Evolutionary conservation across 2,797 vertebrate genomes (phyloP), one percentile per base, ranked within the genome.

Genomic region (Delichon dasypus): DNA sequence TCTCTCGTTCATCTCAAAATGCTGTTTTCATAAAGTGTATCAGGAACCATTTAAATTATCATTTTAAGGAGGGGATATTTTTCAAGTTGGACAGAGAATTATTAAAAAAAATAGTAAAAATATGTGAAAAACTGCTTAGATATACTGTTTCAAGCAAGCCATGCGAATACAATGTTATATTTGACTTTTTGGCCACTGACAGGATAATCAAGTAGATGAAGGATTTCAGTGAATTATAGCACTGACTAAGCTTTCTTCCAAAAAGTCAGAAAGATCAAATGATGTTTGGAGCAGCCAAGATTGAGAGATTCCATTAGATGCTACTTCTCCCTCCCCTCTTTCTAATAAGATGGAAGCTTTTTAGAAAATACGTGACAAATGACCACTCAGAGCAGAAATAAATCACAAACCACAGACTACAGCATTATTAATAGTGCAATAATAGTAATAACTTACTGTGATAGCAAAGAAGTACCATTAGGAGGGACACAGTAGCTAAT

Each of bases 341-440:
- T 93, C 90, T 92, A 94, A 88, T 91, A 96, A 88, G 92, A 95
- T 12, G 32, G 91, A 96, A 88, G 80, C 67, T 84, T 95, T 96
- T 95, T 82, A 93, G 89, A 95, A 96, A 96, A 94, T 88, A 73
- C 67, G 89, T 94, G 95, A 95, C 67, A 93, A 94, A 92, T 96
- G 85, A 87, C 91, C 80, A 82, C 53, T 90, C 73, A 74, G 34
- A 89, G 91, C 27, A 66, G 91, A 94, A 95, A 95, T 93, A 96
- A 93, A 96, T 96, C 92, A 92, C 79, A 84, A 22, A 73, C 34
- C 66, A 88, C 84, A 81, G 72, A 88, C 58, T 60, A 88, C 70
- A 91, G 92, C 58, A 71, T 88, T 96, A 95, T 96, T 94, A 96
- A 96, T 93, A 92, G 91, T 57, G 66, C 66, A 73, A 81, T 95